Conservation (phyloP, 2,888 invertebrate genomes). For the Melitaea athalia region DNA sequence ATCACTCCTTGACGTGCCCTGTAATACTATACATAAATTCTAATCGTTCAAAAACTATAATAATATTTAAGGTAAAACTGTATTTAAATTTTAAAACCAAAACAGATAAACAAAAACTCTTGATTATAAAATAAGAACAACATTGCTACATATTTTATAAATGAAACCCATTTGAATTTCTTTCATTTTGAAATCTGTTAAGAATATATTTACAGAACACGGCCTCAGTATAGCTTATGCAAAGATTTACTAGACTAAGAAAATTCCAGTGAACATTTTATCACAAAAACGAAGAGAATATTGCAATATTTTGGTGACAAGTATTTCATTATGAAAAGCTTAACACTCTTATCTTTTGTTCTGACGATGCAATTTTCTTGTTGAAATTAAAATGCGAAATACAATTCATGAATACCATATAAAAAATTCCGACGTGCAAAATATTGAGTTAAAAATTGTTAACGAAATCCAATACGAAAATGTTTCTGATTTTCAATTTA, state of each 20-base stretch:
- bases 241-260: background rate
- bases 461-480: constrained; percentile 49
- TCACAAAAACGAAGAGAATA: background rate
- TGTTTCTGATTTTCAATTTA: constrained; percentile 71
- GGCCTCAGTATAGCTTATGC: background rate
- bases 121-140: too few species aligned
- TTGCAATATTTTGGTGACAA: background rate
- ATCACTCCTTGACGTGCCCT: too few species aligned
- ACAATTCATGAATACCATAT: background rate
- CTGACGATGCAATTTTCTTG: background rate
- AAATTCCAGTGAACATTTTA: background rate
- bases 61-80: too few species aligned
- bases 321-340: constrained; percentile 3
- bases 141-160: too few species aligned
- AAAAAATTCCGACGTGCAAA: constrained; percentile 10
- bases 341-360: constrained; percentile 1
- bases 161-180: background rate
- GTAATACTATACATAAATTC: too few species aligned
- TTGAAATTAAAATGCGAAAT: background rate
- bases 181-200: background rate
- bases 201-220: background rate
- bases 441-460: constrained; percentile 44
- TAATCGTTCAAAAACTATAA: too few species aligned
- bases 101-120: too few species aligned
- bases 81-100: too few species aligned